Evolutionary conservation across 2,113 vertebrate genomes (phyloP), one percentile per base, ranked within the genome.

Genomic region (Nothobranchius kuhntae): DNA sequence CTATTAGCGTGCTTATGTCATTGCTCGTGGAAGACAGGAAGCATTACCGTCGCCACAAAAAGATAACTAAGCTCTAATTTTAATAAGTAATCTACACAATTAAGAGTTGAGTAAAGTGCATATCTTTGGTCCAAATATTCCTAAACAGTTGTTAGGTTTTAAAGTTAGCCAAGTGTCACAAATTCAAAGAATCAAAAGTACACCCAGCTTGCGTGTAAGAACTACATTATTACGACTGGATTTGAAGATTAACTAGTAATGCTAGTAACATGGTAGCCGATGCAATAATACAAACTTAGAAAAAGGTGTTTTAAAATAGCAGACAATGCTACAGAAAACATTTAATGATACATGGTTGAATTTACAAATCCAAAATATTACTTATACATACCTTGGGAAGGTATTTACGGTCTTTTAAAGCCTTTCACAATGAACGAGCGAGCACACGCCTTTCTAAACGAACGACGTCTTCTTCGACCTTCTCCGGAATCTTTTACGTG

Each of bases 331-430:
- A 55, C 4, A 55, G 64, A 63, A 50, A 3, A 17, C 8, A 1
- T 48, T n/a, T 13, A 26, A 55, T 8, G 8, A 3, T 30, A 40
- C 14, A 1, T 26, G n/a, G 4, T 8, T 13, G 0, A 46, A 59
- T 44, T 26, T 17, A 17, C 14, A 52, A 35, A 63, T 59, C 26
- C 12, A 65, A 0, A 61, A 11, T 9, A 51, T 40, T 2, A 1
- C 54, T n/a, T 10, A 2, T 13, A 80, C 80, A 36, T 81, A 86
- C 83, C 83, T 52, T 50, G 58, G 2, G 7, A n/a, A 3, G 47
- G n/a, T 30, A 3, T 4, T 3, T 30, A 1, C 30, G n/a, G 4
- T 69, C 0, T 71, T 36, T 56, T 36, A 21, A 30, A 35, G 61
- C 71, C 74, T 30, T 75, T 84, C 30, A 36, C 13, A 75, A 48